These are phyloP conservation scores for Pomatorhinus ruficollis DNA, from an alignment of 2,113 vertebrate species.

Conservation along the genomic window DNA sequence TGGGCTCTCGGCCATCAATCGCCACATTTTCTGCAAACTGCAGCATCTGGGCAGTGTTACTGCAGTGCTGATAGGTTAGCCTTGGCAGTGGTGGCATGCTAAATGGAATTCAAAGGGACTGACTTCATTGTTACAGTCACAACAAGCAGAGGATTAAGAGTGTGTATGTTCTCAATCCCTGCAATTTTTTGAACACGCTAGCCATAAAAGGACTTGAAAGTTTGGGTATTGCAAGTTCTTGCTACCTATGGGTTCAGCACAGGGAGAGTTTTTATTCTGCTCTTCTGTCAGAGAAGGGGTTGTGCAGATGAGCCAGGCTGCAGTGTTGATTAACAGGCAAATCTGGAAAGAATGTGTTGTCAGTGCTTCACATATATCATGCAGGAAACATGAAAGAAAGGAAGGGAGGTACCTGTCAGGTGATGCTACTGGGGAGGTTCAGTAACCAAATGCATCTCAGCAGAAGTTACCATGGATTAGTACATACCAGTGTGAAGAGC, in stretches of 20 bases:
- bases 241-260: background rate
- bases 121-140: background rate
- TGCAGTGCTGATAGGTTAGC: background rate
- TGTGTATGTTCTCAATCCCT: background rate
- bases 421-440: background rate
- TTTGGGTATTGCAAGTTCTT: background rate
- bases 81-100: background rate
- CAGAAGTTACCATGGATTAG: background rate
- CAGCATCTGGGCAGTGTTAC: background rate
- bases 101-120: background rate
- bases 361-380: background rate
- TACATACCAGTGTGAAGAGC: background rate
- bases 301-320: background rate
- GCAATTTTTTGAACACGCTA: background rate
- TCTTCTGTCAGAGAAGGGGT: background rate
- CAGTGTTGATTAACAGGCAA: background rate
- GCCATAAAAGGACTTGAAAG: background rate
- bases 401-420: background rate
- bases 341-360: background rate
- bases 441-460: background rate
- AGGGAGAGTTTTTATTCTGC: background rate
- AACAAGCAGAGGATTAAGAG: background rate
- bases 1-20: accelerated
- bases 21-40: background rate
- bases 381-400: background rate